These are phyloP conservation scores for Acipenser ruthenus DNA, from an alignment of 2,797 vertebrate genomes.

Conservation along the genomic window DNA sequence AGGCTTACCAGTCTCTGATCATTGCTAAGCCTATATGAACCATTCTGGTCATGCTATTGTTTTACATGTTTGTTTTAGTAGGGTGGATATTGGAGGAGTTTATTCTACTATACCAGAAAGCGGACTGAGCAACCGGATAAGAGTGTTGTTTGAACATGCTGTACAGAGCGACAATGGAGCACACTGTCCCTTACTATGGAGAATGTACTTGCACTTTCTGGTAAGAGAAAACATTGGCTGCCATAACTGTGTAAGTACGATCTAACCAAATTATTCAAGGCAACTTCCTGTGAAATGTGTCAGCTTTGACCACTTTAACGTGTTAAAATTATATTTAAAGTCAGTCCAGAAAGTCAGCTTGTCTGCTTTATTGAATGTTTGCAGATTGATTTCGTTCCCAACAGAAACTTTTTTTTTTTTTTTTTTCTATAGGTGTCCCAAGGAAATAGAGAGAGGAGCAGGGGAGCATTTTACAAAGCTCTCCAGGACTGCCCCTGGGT, in stretches of 20 bases:
- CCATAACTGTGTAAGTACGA: too few species aligned
- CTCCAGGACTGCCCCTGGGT: constrained; percentile 90
- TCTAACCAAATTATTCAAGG: too few species aligned
- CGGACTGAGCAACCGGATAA: constrained; percentile 81
- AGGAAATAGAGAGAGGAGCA: constrained; percentile 74
- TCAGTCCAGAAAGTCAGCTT: not conserved
- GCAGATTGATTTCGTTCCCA: too few species aligned
- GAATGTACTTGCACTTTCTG: constrained; percentile 85
- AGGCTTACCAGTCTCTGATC: not conserved
- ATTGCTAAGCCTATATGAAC: not conserved
- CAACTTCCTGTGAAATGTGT: too few species aligned
- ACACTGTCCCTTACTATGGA: constrained; percentile 85
- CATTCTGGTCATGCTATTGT: not conserved
- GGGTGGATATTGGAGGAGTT: constrained; percentile 45
- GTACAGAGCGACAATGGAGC: constrained; percentile 61
- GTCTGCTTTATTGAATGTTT: not conserved
- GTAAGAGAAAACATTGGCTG: constrained; percentile 49
- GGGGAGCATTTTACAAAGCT: constrained; percentile 86
- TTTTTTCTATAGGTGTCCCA: constrained; percentile 61
- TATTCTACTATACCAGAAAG: constrained; percentile 70
- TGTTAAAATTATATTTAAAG: too few species aligned
- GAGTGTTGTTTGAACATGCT: constrained; percentile 75
- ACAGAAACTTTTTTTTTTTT: not conserved
- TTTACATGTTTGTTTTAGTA: constrained; percentile 24
- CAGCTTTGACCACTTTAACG: too few species aligned